Percentiles rank a stretch among this genome's conserved stretches.
phyloP scores from a whole-genome alignment of 2,888 invertebrate genomes.

The Zaprionus bogoriensis region DNA sequence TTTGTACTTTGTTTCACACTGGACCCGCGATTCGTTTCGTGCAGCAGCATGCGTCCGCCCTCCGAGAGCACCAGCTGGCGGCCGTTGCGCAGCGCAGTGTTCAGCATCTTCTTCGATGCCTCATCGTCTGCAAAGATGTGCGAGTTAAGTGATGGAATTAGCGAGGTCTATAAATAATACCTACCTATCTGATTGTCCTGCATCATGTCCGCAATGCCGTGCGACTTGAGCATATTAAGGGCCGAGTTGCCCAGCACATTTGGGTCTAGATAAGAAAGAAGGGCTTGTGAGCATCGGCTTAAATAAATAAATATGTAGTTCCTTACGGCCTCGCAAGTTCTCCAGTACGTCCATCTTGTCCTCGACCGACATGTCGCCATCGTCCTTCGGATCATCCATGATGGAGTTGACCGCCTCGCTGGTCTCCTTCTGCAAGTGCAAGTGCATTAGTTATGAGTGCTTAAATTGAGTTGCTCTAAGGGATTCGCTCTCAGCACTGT shows the following conservation, averaged over 20 bases:
- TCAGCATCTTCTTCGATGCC: conserved; percentile 86
- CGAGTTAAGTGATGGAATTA: background rate
- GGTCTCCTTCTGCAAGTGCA: conserved; percentile 79
- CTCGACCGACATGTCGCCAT: conserved; percentile 67
- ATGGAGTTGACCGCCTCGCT: conserved; percentile 82
- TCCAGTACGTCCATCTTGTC: conserved; percentile 71
- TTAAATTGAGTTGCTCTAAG: background rate
- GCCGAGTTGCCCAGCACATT: conserved; percentile 76
- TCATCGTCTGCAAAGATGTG: conserved; percentile 84
- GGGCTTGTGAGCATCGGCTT: too few relatives aligned
- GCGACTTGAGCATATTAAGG: conserved; percentile 89
- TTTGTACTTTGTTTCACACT: conserved; percentile 45
- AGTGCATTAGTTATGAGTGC: background rate
- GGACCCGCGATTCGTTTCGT: conserved; percentile 82
- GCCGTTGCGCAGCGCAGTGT: conserved; percentile 92
- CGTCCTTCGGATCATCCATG: conserved; percentile 70
- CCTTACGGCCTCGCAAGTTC: conserved; percentile 60
- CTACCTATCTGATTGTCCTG: conserved; percentile 85
- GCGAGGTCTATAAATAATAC: background rate
- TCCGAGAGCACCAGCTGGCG: conserved; percentile 93
- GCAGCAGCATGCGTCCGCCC: conserved; percentile 90
- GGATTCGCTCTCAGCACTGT: background rate
- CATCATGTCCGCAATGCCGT: conserved; percentile 92
- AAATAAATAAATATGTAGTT: too few relatives aligned
- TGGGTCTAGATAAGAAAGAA: conserved; percentile 52